Base-by-base conservation (phyloP, 2,113 vertebrate species). In the Mus pahari region DNA sequence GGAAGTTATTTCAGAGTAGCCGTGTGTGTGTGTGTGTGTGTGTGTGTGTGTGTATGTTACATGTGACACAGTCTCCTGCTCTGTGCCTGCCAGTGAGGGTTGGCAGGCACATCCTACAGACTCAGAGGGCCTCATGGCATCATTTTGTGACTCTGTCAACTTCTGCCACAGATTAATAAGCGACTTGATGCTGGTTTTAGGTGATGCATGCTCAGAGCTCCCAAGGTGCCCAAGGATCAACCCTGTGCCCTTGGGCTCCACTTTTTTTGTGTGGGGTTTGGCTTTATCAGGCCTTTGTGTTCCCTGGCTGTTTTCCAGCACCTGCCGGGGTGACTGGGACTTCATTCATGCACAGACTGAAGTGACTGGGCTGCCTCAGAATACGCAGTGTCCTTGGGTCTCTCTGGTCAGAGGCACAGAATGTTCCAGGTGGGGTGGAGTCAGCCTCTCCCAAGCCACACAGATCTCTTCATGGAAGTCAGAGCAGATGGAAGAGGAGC, bases 171-270 rank as follows among this genome's bases (percentile, higher is more conserved):
- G 60, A 28, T 4, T 24, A 3, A 5, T 58, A 0, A 4, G 24
- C 0, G 42, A 71, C 62, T 36, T 1, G 9, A 62, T 0, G 53
- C 28, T 16, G 45, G 94, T 48, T 86, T 71, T 36, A 36, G 95
- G 66, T 36, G 71, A 28, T 26, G 45, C 0, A 0, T 4, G 60
- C 60, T 91, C 50, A 5, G 71, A 11, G 4, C n/a, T 8, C 13
- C 8, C 12, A 0, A 16, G 5, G 13, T 0, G 31, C 8, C 39
- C 45, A 5, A 48, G 0, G 48, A 62, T 6, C 62, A 39, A 0
- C 6, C 17, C 28, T 26, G 31, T 31, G 6, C 48, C 36, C 60
- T 70, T 1, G 11, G 2, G 22, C 5, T 48, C 16, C 19, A 8
- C 78, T 45, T 42, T 88, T 88, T 48, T 39, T 68, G 13, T 68